These are phyloP conservation scores for Phataginus tricuspis DNA, from an alignment of 2,797 vertebrate species.

Conservation along the genomic window DNA sequence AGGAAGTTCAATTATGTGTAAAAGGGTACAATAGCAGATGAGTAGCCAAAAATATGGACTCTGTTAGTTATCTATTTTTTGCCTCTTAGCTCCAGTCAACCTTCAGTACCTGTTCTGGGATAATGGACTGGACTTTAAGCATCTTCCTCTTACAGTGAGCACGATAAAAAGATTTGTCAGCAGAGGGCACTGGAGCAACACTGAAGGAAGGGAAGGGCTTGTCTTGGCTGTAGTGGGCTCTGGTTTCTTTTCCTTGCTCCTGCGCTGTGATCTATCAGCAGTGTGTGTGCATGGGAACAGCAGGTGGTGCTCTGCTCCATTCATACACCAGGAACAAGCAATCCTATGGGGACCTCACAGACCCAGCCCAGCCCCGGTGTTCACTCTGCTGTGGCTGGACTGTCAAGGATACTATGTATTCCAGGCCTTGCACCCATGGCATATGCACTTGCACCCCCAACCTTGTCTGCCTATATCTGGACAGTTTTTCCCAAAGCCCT, in stretches of 20 bases:
- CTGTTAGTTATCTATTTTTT: neutral
- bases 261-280: rapidly evolving
- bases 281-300: neutral
- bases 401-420: neutral
- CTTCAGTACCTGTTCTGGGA: neutral
- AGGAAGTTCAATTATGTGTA: neutral
- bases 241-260: neutral
- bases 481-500: neutral
- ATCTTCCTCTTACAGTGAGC: neutral
- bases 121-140: neutral
- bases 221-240: neutral
- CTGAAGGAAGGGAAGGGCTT: neutral
- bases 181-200: constrained; percentile 10
- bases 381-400: neutral
- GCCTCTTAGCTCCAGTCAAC: neutral
- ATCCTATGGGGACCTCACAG: neutral
- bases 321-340: neutral
- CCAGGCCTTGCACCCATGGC: neutral
- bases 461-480: neutral
- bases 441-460: neutral
- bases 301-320: neutral
- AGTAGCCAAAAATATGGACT: neutral
- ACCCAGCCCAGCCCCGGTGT: neutral
- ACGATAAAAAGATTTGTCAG: neutral
- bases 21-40: neutral